Conservation (phyloP, 2,888 invertebrate species). For the Athetis lepigone region DNA sequence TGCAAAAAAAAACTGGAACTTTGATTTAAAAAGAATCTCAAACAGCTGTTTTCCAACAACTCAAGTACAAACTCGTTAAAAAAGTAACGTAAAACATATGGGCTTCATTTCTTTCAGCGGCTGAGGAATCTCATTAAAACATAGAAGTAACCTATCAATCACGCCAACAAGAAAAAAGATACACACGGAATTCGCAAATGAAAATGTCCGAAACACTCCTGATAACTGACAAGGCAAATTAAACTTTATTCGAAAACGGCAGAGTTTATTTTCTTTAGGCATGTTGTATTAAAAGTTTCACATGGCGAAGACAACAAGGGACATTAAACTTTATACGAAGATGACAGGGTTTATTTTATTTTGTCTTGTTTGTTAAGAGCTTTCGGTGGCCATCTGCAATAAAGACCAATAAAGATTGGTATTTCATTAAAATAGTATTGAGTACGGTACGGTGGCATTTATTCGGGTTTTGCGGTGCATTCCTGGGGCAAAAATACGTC, state of each 20-base stretch:
- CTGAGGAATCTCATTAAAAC: slow-evolving; percentile 59
- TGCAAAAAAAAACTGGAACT: not conserved
- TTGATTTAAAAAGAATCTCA: slow-evolving; percentile 14
- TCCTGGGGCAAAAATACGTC: slow-evolving; percentile 29
- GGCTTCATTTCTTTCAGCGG: slow-evolving; percentile 30
- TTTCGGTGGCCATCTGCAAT: slow-evolving; percentile 7
- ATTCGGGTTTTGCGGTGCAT: slow-evolving; percentile 32
- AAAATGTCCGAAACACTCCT: slow-evolving; percentile 24
- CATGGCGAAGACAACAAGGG: not conserved
- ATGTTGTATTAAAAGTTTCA: slow-evolving; percentile 7
- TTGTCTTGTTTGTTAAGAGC: slow-evolving; percentile 5
- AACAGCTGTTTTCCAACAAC: slow-evolving; percentile 15
- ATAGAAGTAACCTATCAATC: slow-evolving; percentile 58
- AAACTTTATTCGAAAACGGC: slow-evolving; percentile 11
- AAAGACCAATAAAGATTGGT: slow-evolving; percentile 42
- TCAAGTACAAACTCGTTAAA: slow-evolving; percentile 10
- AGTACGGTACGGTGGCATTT: slow-evolving; percentile 43
- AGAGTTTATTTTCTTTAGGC: slow-evolving; percentile 25
- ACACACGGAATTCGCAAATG: slow-evolving; percentile 47
- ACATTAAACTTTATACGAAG: slow-evolving; percentile 21
- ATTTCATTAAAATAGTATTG: slow-evolving; percentile 60
- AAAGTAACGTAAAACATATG: slow-evolving; percentile 41
- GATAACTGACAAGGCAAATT: slow-evolving; percentile 30
- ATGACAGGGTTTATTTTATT: slow-evolving; percentile 14
- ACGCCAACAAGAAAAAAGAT: slow-evolving; percentile 38